A percentile compares a stretch with the other conserved stretches of the same genome.
Evolutionary conservation across 2,113 vertebrate genomes (phyloP).

Genomic region (Oostethus manadensis): DNA sequence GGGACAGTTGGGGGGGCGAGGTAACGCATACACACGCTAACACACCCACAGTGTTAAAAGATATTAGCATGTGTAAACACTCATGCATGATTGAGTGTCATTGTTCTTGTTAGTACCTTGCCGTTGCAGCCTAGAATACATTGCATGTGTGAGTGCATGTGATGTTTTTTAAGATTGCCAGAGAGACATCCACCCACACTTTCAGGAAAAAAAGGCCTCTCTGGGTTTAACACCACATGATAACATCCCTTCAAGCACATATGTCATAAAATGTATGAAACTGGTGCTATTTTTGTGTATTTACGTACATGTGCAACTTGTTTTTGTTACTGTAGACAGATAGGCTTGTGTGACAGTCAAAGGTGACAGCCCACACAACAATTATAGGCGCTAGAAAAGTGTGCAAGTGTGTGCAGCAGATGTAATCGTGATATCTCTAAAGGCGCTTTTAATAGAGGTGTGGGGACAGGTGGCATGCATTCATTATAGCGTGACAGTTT

Average conservation of each 20-base stretch:
- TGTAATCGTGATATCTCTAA: constrained; percentile 37
- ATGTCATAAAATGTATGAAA: constrained; percentile 12
- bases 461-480: constrained; percentile 47
- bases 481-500: constrained; percentile 51
- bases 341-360: constrained; percentile 29
- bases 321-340: neutral
- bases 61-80: constrained; percentile 17
- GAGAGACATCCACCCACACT: constrained; percentile 53
- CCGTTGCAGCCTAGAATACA: constrained; percentile 49
- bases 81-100: constrained; percentile 43
- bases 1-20: constrained; percentile 11
- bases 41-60: constrained; percentile 2
- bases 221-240: neutral
- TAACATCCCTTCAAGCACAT: neutral
- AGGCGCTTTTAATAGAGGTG: constrained; percentile 56
- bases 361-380: constrained; percentile 59
- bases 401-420: constrained; percentile 29
- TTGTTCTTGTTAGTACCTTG: constrained; percentile 60
- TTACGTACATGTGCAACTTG: neutral
- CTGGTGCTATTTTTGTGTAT: constrained; percentile 9
- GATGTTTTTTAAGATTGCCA: constrained; percentile 57
- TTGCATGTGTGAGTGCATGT: constrained; percentile 22
- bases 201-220: constrained; percentile 16
- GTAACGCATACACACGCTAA: neutral
- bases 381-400: constrained; percentile 47